These are phyloP conservation scores for Gambusia yucatana DNA, from an alignment of 2,797 vertebrate genomes.

Conservation along the genomic window DNA sequence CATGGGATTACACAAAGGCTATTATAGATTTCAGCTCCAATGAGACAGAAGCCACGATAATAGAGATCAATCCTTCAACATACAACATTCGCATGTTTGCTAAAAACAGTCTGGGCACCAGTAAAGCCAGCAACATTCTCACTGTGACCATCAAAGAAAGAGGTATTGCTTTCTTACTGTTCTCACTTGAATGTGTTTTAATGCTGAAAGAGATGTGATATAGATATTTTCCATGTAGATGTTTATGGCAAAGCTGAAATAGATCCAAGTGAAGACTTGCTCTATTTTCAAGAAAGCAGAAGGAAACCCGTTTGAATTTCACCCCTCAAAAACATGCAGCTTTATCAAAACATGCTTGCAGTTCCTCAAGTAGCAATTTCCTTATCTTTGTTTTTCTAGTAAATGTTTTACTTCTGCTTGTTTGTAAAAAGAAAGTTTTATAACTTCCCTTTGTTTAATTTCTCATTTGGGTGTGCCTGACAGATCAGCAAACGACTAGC, in stretches of 20 bases:
- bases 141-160: conserved; percentile 62
- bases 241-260: background rate
- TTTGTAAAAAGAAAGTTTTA: conserved; percentile 11
- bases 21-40: conserved; percentile 55
- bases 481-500: conserved; percentile 46
- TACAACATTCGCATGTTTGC: conserved; percentile 78
- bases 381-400: background rate
- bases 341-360: background rate
- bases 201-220: background rate
- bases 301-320: background rate
- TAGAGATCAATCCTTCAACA: conserved; percentile 66
- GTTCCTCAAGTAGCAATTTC: background rate
- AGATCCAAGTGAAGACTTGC: background rate
- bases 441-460: conserved; percentile 34
- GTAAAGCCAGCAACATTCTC: conserved; percentile 70
- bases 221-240: background rate
- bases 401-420: background rate
- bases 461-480: conserved; percentile 3
- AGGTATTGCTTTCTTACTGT: conserved; percentile 48
- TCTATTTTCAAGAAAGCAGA: background rate
- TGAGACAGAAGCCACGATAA: conserved; percentile 65
- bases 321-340: background rate
- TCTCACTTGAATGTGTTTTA: background rate
- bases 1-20: conserved; percentile 63
- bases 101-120: conserved; percentile 54